A percentile compares a stretch with the other conserved stretches of the same genome.
phyloP scores from a whole-genome alignment of 2,113 vertebrate genomes.

The Gymnogyps californianus region DNA sequence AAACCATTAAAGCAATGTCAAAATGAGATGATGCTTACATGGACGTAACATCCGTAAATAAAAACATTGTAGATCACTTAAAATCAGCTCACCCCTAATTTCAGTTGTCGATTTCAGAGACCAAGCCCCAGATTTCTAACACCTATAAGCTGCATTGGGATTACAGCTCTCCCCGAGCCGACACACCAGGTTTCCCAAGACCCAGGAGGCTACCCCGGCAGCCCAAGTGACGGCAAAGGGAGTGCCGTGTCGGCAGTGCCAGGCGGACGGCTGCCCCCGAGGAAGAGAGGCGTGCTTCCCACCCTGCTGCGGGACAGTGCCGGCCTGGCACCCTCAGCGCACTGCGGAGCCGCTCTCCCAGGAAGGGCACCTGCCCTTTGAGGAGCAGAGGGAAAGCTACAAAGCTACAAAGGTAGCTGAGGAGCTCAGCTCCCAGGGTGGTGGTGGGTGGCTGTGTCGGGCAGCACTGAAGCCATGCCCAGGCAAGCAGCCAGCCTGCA shows the following conservation, averaged over 20 bases:
- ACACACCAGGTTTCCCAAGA: background rate
- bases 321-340: accelerated
- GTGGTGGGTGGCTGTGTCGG: no score
- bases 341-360: accelerated
- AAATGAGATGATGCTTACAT: background rate
- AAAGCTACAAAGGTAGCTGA: background rate
- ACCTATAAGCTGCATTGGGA: background rate
- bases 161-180: background rate
- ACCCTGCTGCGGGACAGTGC: accelerated
- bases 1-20: background rate
- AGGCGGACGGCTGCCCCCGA: accelerated
- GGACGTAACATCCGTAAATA: background rate
- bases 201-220: background rate
- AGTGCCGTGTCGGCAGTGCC: accelerated
- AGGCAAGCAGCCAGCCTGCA: background rate
- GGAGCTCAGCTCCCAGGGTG: background rate
- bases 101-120: background rate
- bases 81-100: background rate
- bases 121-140: background rate
- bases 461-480: background rate
- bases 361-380: background rate
- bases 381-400: background rate
- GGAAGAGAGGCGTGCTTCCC: background rate
- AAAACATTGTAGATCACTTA: background rate
- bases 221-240: background rate